Conservation (phyloP, 2,113 vertebrate genomes). For the Shinisaurus crocodilurus region DNA sequence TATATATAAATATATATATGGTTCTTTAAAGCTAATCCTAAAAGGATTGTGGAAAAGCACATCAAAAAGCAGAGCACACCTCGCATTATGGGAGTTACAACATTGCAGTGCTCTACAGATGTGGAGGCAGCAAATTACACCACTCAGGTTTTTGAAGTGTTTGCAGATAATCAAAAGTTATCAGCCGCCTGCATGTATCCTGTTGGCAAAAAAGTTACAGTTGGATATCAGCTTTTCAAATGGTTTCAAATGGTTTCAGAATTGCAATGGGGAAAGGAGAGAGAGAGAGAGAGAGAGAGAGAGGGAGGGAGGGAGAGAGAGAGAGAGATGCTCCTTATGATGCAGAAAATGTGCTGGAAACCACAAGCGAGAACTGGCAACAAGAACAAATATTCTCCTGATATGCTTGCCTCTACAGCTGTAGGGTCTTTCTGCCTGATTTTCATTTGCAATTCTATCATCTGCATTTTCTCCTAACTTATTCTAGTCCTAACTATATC, state of each 20-base stretch:
- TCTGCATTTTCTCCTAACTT: not conserved
- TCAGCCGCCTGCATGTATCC: not conserved
- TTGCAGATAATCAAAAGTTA: slow-evolving; percentile 52
- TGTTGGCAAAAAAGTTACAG: not conserved
- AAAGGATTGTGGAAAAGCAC: slow-evolving; percentile 35
- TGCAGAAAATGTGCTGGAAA: slow-evolving; percentile 9
- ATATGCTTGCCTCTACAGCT: not conserved
- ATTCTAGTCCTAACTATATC: not conserved
- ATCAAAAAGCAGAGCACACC: slow-evolving; percentile 19
- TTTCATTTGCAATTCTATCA: not conserved
- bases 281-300: not conserved
- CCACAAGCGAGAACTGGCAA: not conserved
- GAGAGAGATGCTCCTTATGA: slow-evolving; percentile 8
- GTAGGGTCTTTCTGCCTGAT: not conserved
- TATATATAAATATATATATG: not conserved
- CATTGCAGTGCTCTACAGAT: not conserved
- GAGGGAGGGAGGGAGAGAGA: not conserved
- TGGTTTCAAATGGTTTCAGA: slow-evolving; percentile 23
- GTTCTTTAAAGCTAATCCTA: slow-evolving; percentile 40
- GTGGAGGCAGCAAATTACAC: slow-evolving; percentile 36
- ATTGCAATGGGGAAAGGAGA: not conserved
- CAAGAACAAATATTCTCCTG: slow-evolving; percentile 1
- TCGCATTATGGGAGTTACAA: slow-evolving; percentile 1
- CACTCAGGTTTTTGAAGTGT: slow-evolving; percentile 35
- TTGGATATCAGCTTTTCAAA: slow-evolving; percentile 15